Percentiles rank a stretch among this genome's conserved stretches.
These are phyloP conservation scores for Temnothorax longispinosus DNA, from an alignment of 1,140 invertebrate species.

Conservation along the genomic window DNA sequence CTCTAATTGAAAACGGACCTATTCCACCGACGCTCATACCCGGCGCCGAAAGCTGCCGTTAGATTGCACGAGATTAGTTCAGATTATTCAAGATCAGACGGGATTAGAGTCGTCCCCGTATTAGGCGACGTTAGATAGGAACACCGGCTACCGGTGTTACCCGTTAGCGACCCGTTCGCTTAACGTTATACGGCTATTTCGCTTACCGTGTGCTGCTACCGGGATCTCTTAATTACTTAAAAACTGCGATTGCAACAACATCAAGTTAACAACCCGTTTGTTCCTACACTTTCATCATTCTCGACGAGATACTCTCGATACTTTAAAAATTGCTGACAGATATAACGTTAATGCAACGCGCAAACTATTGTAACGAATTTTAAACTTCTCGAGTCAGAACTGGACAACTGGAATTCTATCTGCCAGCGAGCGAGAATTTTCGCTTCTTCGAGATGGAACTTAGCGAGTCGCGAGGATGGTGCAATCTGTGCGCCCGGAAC, in stretches of 20 bases:
- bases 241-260: not conserved
- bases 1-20: constrained; percentile 75
- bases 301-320: not conserved
- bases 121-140: constrained; percentile 61
- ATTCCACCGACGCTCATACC: constrained; percentile 45
- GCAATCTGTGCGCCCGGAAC: constrained; percentile 50
- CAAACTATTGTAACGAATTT: constrained; percentile 25
- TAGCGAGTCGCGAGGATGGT: constrained; percentile 23
- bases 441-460: constrained; percentile 24
- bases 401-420: constrained; percentile 17
- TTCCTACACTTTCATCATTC: not conserved
- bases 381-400: not conserved
- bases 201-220: not conserved
- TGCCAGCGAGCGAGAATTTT: constrained; percentile 15
- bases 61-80: constrained; percentile 74
- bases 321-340: not conserved
- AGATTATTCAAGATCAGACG: constrained; percentile 78
- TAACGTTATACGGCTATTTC: not conserved
- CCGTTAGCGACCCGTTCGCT: constrained; percentile 33
- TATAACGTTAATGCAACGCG: not conserved
- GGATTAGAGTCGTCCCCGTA: constrained; percentile 71
- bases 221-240: constrained; percentile 12
- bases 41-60: constrained; percentile 65
- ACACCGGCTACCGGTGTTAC: constrained; percentile 47
- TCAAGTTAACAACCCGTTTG: not conserved